These are phyloP conservation scores for Drosophila fungiperda DNA, from an alignment of 2,888 invertebrate genomes.

Conservation along the genomic window DNA sequence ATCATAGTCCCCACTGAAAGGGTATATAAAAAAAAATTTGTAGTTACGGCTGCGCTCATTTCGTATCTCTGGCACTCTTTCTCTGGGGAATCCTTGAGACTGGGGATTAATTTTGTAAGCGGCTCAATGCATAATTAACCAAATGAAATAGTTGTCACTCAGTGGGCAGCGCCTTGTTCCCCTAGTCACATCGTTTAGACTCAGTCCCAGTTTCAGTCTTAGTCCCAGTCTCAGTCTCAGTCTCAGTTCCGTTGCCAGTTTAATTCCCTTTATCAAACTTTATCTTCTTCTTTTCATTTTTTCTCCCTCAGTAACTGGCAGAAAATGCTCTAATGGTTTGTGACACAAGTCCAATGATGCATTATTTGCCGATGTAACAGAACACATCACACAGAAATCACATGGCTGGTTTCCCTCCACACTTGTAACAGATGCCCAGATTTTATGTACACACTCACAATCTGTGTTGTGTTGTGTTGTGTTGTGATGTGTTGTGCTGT, in stretches of 20 bases:
- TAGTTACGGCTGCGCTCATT: neutral
- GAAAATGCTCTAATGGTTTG: slow-evolving; percentile 8
- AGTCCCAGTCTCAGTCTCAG: neutral
- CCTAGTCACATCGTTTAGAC: neutral
- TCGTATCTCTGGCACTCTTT: neutral
- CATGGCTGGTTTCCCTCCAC: slow-evolving; percentile 3
- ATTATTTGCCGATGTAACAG: slow-evolving; percentile 41
- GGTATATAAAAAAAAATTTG: slow-evolving; percentile 13
- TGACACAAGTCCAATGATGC: slow-evolving; percentile 22
- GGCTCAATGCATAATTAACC: slow-evolving; percentile 73
- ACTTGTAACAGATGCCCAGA: slow-evolving; percentile 31
- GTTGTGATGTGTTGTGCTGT: slow-evolving; percentile 4
- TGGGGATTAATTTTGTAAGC: slow-evolving; percentile 72
- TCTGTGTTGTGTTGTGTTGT: slow-evolving; percentile 10
- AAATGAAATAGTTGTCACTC: slow-evolving; percentile 50
- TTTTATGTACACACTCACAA: slow-evolving; percentile 8
- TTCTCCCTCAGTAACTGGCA: slow-evolving; percentile 15
- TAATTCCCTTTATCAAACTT: neutral
- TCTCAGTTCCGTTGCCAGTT: slow-evolving; percentile 5
- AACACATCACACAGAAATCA: slow-evolving; percentile 15
- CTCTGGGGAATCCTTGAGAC: slow-evolving; percentile 37
- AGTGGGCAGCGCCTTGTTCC: neutral
- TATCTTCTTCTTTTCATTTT: neutral
- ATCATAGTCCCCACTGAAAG: neutral
- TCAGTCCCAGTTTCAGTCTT: neutral